These are phyloP conservation scores for Amphipyra tragopoginis DNA, from an alignment of 2,888 invertebrate species.

Conservation along the genomic window DNA sequence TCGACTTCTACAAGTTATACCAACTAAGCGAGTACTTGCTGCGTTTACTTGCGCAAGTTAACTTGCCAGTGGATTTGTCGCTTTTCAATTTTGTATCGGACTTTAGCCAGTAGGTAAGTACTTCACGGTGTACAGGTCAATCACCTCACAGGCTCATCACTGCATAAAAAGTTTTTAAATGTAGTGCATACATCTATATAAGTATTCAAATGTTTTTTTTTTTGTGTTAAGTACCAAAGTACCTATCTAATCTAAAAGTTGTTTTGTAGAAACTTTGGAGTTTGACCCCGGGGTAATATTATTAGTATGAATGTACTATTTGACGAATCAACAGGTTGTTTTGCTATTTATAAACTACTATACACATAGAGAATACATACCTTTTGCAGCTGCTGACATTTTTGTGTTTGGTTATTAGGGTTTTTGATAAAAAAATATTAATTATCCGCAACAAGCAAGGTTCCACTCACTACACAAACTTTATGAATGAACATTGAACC, in stretches of 20 bases:
- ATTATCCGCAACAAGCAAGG: slow-evolving; percentile 20
- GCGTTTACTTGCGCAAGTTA: too few relatives aligned
- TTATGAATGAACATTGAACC: slow-evolving; percentile 49
- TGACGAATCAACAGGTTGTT: slow-evolving; percentile 4
- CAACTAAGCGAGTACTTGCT: too few relatives aligned
- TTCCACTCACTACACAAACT: slow-evolving; percentile 39
- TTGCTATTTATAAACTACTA: background rate
- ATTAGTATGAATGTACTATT: background rate
- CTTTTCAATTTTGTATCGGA: too few relatives aligned
- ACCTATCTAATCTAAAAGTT: too few relatives aligned
- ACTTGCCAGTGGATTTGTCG: too few relatives aligned
- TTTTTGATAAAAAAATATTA: slow-evolving; percentile 12
- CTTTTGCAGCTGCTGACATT: slow-evolving; percentile 85
- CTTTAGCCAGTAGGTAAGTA: too few relatives aligned
- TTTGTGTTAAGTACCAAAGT: too few relatives aligned
- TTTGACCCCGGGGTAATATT: slow-evolving; percentile 62
- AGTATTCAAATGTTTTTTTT: too few relatives aligned
- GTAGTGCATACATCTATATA: too few relatives aligned
- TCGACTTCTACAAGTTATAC: too few relatives aligned
- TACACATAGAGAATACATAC: slow-evolving; percentile 60
- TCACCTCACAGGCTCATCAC: background rate
- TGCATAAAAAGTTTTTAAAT: too few relatives aligned
- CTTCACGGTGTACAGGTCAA: background rate
- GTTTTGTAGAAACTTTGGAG: slow-evolving; percentile 56
- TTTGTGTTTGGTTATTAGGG: slow-evolving; percentile 36